Evolutionary conservation across 2,888 invertebrate genomes (phyloP), one percentile per base, ranked within the genome.

Genomic region (Tenthredo notha): DNA sequence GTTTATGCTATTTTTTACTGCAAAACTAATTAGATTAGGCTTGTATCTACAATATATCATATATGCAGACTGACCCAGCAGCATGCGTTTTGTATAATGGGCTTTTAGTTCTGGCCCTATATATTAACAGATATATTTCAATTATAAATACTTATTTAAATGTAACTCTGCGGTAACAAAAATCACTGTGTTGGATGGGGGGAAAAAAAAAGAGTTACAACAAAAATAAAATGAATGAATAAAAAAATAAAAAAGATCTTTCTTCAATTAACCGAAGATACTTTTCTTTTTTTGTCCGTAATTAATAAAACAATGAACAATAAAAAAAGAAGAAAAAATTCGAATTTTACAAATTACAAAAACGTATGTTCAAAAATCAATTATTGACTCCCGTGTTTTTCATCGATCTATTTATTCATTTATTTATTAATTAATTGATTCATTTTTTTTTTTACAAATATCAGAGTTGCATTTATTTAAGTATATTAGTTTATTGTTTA

Each of bases 1-100:
- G 93, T 83, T 83, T 33, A 93, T 90, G 93, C 92, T 93, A 93
- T 93, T 93, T 93, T 93, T 93, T 93, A 93, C 92, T 92, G 92
- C 93, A 80, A 74, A 77, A 83, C 47, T 83, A 83, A 21, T 29
- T 80, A 83, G 83, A 70, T 47, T 83, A 83, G 80, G 80, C 80
- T 80, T 80, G 18, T 80, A 47, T 47, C 47, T 47, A 77, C 15
- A 50, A 10, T 21, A 21, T 21, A 18, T 18, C 61, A 80, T 61
- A 80, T 61, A 65, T 15, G 50, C 50, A 47, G 15, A n/a, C 43
- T 43, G 43, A 25, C 86, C 89, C 88, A 88, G 88, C 88, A 88
- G 87, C 88, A 89, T 89, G 87, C 87, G 87, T 88, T 87, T 65
- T 33, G 37, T 70, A n/a, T 70, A n/a, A 15, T n/a, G 37, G 33